Evolutionary conservation across 2,888 invertebrate species (phyloP).

Genomic region (Lasioglossum pauxillum): DNA sequence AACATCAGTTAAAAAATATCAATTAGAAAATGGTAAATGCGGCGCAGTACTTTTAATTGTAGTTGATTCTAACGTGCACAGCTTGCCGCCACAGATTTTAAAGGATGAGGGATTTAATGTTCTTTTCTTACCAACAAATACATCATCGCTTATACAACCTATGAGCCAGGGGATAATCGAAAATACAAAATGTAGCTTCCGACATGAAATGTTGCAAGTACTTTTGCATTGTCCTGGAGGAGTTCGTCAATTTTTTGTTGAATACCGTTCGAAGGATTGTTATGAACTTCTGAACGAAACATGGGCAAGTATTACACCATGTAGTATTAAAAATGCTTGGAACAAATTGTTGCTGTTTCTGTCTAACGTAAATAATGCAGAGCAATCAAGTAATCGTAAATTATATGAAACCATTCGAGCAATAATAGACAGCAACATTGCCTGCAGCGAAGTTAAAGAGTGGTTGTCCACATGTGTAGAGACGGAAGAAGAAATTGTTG

Average conservation of each 20-base stretch:
- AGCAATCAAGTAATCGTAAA: not conserved
- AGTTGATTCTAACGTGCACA: not conserved
- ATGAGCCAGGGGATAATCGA: not conserved
- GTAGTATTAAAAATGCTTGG: constrained; percentile 3
- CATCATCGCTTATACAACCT: not conserved
- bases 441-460: not conserved
- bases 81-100: not conserved
- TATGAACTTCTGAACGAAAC: not conserved
- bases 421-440: not conserved
- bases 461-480: constrained; percentile 1
- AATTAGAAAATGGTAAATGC: not conserved
- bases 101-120: not conserved
- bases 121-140: not conserved
- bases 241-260: not conserved
- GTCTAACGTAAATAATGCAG: not conserved
- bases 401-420: constrained; percentile 4
- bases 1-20: not conserved
- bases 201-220: not conserved
- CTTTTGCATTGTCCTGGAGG: not conserved
- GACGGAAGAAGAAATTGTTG: not conserved
- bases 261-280: not conserved
- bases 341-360: not conserved
- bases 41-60: not conserved
- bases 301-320: not conserved
- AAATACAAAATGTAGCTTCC: not conserved